Evolutionary conservation across 2,888 invertebrate species (phyloP), one percentile per base, ranked within the genome.

Genomic region (Lumbricus terrestris): DNA sequence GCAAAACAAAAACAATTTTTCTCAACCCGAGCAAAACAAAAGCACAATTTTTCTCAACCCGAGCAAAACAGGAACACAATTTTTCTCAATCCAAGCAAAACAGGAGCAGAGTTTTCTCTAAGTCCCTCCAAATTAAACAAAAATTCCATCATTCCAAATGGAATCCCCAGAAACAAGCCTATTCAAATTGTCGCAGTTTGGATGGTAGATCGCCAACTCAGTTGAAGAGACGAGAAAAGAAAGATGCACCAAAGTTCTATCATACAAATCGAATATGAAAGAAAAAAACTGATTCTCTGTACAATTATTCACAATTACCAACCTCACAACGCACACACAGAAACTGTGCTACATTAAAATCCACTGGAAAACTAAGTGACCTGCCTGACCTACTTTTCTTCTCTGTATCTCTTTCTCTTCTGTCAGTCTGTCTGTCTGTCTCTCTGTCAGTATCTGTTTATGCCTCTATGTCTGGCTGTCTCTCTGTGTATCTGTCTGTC

Each of bases 221-320:
- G 69, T n/a, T 8, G 69, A 69, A 69, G 29, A 29, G 13, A n/a
- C 69, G 1, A 13, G 16, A n/a, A n/a, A 42, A 42, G 42, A 23
- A 23, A 69, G 0, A n/a, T 69, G 69, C 69, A 69, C 69, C n/a
- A 69, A 69, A 11, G n/a, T n/a, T n/a, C 69, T 69, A 69, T 69
- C 29, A 29, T 69, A 69, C 69, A 69, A n/a, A n/a, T 69, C 29
- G n/a, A n/a, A n/a, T n/a, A 8, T 29, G n/a, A 40, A 40, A 6
- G 69, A n/a, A 69, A n/a, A 69, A 29, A 69, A 69, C 29, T 47
- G 47, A 18, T 18, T 42, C 29, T 11, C 69, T 69, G 29, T 69
- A 69, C 69, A 69, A 69, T 69, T 69, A 69, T 69, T 69, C 69
- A n/a, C 69, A 69, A 69, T 69, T 69, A n/a, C n/a, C n/a, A 69